Percentiles rank a stretch among this genome's conserved stretches.
These are phyloP conservation scores for Eumerus sabulonum DNA, from an alignment of 2,888 invertebrate species.

Conservation along the genomic window DNA sequence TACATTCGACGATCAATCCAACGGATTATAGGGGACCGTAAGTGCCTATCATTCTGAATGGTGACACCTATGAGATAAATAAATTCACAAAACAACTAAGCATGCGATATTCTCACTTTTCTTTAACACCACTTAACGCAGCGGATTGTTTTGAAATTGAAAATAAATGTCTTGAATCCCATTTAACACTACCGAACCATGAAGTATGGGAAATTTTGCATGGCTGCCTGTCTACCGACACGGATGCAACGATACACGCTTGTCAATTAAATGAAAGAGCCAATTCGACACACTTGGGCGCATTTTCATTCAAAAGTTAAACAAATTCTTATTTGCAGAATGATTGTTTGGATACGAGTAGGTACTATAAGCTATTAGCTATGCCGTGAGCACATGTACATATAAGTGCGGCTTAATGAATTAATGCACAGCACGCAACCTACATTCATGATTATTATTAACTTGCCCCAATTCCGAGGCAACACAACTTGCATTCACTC, in stretches of 20 bases:
- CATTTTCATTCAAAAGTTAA: slow-evolving; percentile 41
- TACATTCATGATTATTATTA: slow-evolving; percentile 40
- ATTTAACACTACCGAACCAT: neutral
- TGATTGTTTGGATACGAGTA: too few species aligned
- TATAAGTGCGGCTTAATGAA: too few species aligned
- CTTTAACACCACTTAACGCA: too few species aligned
- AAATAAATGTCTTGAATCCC: neutral
- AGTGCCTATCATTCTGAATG: too few species aligned
- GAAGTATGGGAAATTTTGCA: slow-evolving; percentile 9
- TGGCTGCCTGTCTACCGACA: neutral
- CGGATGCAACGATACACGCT: slow-evolving; percentile 16
- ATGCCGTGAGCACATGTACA: too few species aligned
- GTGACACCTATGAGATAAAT: too few species aligned
- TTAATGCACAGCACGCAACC: slow-evolving; percentile 55
- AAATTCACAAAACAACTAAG: too few species aligned
- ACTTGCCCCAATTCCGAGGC: slow-evolving; percentile 31
- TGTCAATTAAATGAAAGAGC: slow-evolving; percentile 48
- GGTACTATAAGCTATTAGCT: too few species aligned
- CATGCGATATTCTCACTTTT: too few species aligned
- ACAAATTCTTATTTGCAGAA: slow-evolving; percentile 19
- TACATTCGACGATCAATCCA: too few species aligned
- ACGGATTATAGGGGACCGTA: too few species aligned
- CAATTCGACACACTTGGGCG: slow-evolving; percentile 23
- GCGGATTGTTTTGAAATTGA: neutral
- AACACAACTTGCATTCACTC: slow-evolving; percentile 36